phyloP scores from a whole-genome alignment of 2,888 invertebrate genomes.

The Melinaea menophilus region DNA sequence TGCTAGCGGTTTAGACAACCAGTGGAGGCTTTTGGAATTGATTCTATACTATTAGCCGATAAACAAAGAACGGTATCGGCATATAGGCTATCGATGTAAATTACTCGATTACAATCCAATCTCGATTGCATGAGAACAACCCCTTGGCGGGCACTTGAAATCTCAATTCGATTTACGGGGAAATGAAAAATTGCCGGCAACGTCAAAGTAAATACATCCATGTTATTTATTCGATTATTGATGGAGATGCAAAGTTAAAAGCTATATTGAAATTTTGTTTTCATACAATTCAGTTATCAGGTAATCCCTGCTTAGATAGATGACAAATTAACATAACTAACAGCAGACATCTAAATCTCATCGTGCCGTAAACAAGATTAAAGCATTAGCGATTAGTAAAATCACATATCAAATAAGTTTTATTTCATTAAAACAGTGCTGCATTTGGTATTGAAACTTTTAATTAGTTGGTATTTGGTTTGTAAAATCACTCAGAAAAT shows the following conservation, averaged over 20 bases:
- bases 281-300: background rate
- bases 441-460: no score
- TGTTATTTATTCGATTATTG: constrained; percentile 10
- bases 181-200: constrained; percentile 14
- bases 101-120: constrained; percentile 29
- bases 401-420: no score
- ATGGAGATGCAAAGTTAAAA: constrained; percentile 1
- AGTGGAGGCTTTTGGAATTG: background rate
- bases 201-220: constrained; percentile 16
- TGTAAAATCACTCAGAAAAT: background rate
- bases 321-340: no score
- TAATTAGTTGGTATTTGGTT: no score
- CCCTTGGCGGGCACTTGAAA: constrained; percentile 21
- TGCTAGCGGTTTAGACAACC: background rate
- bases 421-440: no score
- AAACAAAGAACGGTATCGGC: constrained; percentile 13
- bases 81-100: constrained; percentile 16
- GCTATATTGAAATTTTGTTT: background rate
- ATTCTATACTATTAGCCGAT: constrained; percentile 4
- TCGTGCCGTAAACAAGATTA: no score
- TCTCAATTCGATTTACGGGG: constrained; percentile 20
- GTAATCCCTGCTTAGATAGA: background rate
- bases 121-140: constrained; percentile 22
- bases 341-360: no score
- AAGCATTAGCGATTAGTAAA: no score